Percentiles rank a stretch among this genome's conserved stretches.
Evolutionary conservation across 1,140 invertebrate species (phyloP).

Genomic region (Drosophila dunni): DNA sequence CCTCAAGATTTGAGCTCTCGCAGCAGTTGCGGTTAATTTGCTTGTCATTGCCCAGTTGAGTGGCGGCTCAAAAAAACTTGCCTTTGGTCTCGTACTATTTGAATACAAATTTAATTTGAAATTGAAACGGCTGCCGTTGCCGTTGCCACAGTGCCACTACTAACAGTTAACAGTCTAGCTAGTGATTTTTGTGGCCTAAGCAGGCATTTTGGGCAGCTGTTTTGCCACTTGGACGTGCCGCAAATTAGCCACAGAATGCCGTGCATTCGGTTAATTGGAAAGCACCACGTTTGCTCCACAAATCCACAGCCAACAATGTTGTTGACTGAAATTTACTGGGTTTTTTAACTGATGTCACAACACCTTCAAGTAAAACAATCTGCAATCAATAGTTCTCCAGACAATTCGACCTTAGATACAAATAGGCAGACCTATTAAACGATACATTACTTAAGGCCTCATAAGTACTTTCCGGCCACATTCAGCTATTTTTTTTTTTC

Average conservation of each 20-base stretch:
- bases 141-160: conserved; percentile 15
- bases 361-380: too few species aligned
- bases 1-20: conserved; percentile 46
- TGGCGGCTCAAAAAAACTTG: conserved; percentile 33
- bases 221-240: conserved; percentile 73
- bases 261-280: conserved; percentile 68
- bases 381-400: too few species aligned
- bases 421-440: conserved; percentile 5
- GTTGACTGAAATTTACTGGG: too few species aligned
- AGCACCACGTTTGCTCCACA: conserved; percentile 47
- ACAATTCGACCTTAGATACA: conserved; percentile 27
- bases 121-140: conserved; percentile 70
- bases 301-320: background rate
- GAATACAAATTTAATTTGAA: conserved; percentile 83
- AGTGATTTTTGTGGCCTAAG: conserved; percentile 27
- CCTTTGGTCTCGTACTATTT: conserved; percentile 60
- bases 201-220: conserved; percentile 60
- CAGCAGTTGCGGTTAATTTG: conserved; percentile 76
- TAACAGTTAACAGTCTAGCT: conserved; percentile 2
- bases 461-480: conserved; percentile 41
- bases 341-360: too few species aligned
- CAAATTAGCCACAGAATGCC: conserved; percentile 68
- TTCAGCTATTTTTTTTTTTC: background rate
- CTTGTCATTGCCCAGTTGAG: conserved; percentile 81
- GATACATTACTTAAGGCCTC: conserved; percentile 25